phyloP scores from a whole-genome alignment of 2,113 vertebrate genomes.

The Redunca redunca region DNA sequence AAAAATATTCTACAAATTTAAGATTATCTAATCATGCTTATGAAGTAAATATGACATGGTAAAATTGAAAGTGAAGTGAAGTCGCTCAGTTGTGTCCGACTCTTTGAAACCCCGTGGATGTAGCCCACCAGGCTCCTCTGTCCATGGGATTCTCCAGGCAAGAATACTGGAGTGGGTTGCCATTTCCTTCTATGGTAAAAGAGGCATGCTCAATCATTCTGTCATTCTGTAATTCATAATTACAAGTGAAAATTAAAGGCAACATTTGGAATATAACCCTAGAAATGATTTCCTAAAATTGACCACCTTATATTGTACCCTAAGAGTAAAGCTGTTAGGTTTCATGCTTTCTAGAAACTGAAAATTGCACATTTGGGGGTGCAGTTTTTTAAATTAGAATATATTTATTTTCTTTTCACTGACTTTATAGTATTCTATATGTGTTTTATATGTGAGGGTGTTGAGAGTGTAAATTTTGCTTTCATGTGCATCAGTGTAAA shows the following conservation, averaged over 20 bases:
- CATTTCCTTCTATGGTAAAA: neutral
- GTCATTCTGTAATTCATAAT: constrained; percentile 14
- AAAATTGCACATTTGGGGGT: neutral
- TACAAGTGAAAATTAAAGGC: neutral
- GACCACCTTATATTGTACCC: neutral
- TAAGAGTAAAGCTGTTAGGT: neutral
- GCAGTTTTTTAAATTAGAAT: neutral
- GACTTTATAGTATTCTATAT: neutral
- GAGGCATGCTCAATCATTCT: neutral
- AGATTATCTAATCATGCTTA: neutral
- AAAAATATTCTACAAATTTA: neutral
- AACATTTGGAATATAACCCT: neutral
- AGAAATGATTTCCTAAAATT: neutral
- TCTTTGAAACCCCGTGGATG: too few relatives aligned
- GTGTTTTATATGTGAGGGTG: neutral
- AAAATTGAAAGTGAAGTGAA: too few relatives aligned
- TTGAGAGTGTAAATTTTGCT: neutral
- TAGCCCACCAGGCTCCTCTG: too few relatives aligned
- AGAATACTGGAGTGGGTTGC: too few relatives aligned
- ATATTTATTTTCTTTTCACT: neutral
- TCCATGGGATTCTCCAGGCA: too few relatives aligned
- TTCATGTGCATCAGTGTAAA: neutral
- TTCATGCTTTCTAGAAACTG: neutral
- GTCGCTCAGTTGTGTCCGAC: too few relatives aligned
- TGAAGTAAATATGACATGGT: too few relatives aligned